Evolutionary conservation across 2,888 invertebrate species (phyloP).

Genomic region (Brachyptera putata): DNA sequence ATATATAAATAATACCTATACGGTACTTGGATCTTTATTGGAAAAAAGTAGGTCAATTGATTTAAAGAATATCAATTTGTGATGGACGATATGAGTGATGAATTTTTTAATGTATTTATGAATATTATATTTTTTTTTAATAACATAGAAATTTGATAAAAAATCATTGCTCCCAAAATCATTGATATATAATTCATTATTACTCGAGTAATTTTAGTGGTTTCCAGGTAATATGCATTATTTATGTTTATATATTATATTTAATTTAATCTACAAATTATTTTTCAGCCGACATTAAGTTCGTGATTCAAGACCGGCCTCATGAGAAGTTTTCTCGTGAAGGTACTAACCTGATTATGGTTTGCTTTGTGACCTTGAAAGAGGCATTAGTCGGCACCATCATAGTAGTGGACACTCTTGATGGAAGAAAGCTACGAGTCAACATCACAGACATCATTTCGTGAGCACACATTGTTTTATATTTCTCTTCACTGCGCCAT

Average conservation of each 20-base stretch:
- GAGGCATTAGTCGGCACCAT: constrained; percentile 69
- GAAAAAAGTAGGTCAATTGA: too few species aligned
- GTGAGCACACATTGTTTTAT: constrained; percentile 42
- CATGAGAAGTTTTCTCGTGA: constrained; percentile 63
- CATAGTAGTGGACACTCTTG: constrained; percentile 63
- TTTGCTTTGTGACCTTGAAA: constrained; percentile 56
- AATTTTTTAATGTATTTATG: too few species aligned
- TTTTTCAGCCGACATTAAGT: constrained; percentile 64
- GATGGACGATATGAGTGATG: too few species aligned
- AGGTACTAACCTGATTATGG: constrained; percentile 63
- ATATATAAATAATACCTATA: too few species aligned
- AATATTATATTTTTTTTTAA: too few species aligned
- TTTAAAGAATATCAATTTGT: too few species aligned
- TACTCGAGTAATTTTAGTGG: too few species aligned
- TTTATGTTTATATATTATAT: not conserved
- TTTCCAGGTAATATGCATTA: too few species aligned
- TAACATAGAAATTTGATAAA: too few species aligned
- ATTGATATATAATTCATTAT: too few species aligned
- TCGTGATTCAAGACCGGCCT: constrained; percentile 66
- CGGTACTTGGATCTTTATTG: too few species aligned
- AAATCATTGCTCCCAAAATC: too few species aligned
- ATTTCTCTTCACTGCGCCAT: constrained; percentile 15
- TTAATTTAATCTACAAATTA: not conserved
- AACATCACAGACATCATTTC: constrained; percentile 67
- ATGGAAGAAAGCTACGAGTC: constrained; percentile 62